phyloP scores from a whole-genome alignment of 1,140 invertebrate genomes.

The Drosophila nebulosa region DNA sequence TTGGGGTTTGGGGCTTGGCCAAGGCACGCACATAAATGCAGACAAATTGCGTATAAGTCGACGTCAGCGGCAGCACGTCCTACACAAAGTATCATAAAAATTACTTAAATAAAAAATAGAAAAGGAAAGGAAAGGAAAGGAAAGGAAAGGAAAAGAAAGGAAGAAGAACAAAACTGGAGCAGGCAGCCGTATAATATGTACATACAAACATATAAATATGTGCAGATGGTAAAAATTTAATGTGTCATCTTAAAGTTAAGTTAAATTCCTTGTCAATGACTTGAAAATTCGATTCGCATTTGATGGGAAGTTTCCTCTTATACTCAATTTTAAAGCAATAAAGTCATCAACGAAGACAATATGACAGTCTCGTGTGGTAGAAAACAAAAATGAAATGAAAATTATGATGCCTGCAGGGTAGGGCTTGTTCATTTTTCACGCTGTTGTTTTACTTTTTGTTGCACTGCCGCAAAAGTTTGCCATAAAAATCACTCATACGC shows the following conservation, averaged over 20 bases:
- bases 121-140: neutral
- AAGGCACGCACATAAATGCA: conserved; percentile 24
- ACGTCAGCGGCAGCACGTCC: conserved; percentile 38
- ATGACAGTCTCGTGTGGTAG: neutral
- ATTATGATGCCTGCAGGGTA: neutral
- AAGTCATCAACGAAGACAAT: neutral
- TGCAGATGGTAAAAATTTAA: neutral
- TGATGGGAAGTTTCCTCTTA: neutral
- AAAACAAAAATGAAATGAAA: neutral
- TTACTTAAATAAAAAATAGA: conserved; percentile 36
- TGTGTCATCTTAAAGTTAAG: neutral
- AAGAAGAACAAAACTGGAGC: neutral
- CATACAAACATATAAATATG: neutral
- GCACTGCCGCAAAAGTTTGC: conserved; percentile 1
- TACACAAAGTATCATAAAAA: conserved; percentile 43
- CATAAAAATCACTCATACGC: conserved; percentile 58
- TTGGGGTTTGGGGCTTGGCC: neutral
- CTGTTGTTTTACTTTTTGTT: neutral
- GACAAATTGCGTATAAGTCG: conserved; percentile 50
- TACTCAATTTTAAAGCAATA: neutral
- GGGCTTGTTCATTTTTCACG: neutral
- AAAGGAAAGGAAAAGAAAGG: neutral
- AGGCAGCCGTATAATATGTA: neutral
- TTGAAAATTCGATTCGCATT: neutral
- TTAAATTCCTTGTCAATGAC: neutral